phyloP scores from a whole-genome alignment of 2,888 invertebrate species.

The Seira ritae region DNA sequence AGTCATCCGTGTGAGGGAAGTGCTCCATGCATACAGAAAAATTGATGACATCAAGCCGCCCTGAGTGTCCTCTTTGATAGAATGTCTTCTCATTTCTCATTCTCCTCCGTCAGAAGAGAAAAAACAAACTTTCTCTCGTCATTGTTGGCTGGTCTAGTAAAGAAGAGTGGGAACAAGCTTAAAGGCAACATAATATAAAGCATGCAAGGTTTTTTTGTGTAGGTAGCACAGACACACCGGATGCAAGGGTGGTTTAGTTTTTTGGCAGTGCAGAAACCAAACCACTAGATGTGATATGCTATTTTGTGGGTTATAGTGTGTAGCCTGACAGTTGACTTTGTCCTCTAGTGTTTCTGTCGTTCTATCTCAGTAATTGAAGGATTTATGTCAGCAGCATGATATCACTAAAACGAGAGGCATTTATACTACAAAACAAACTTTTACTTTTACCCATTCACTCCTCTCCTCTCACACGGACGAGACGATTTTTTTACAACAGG shows the following conservation, averaged over 20 bases:
- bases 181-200: too few species aligned
- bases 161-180: too few species aligned
- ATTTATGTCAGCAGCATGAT: conserved; percentile 55
- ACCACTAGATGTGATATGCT: conserved; percentile 10
- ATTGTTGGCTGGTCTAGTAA: too few species aligned
- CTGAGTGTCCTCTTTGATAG: conserved; percentile 42
- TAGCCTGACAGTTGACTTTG: conserved; percentile 49
- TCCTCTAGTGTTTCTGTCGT: conserved; percentile 56
- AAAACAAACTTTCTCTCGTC: too few species aligned
- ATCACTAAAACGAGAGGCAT: conserved; percentile 22
- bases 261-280: neutral
- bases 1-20: too few species aligned
- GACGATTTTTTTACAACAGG: too few species aligned
- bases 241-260: too few species aligned
- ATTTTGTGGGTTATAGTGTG: conserved; percentile 17
- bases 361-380: conserved; percentile 61
- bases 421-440: conserved; percentile 34
- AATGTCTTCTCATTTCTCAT: neutral
- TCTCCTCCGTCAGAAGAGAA: neutral
- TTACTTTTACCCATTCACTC: conserved; percentile 41
- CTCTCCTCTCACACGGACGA: too few species aligned
- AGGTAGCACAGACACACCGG: neutral
- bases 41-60: conserved; percentile 54
- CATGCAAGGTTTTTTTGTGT: neutral
- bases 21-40: neutral